A percentile compares a stretch with the other conserved stretches of the same genome.
Evolutionary conservation across 2,113 vertebrate species (phyloP).

Genomic region (Anarrhichthys ocellatus): DNA sequence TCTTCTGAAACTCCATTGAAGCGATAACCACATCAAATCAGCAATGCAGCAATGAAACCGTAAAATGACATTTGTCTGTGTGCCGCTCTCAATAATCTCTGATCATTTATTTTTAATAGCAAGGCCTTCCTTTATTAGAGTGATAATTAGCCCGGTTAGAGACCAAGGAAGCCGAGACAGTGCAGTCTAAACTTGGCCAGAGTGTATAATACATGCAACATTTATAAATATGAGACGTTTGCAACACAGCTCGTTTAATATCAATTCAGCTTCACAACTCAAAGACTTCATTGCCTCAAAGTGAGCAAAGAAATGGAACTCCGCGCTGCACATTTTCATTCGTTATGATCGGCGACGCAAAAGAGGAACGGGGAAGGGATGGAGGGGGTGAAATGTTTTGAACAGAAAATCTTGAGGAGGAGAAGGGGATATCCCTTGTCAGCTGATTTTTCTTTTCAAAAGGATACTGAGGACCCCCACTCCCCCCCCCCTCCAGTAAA

Average conservation of each 20-base stretch:
- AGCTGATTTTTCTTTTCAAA: conserved; percentile 77
- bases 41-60: not conserved
- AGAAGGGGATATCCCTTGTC: conserved; percentile 68
- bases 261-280: conserved; percentile 58
- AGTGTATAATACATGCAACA: conserved; percentile 43
- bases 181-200: conserved; percentile 36
- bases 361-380: conserved; percentile 10
- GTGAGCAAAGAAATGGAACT: conserved; percentile 56
- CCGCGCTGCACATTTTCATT: conserved; percentile 61
- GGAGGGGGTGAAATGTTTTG: conserved; percentile 23
- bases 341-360: conserved; percentile 60
- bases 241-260: conserved; percentile 59
- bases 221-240: conserved; percentile 64
- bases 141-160: conserved; percentile 51
- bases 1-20: not conserved
- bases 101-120: conserved; percentile 34
- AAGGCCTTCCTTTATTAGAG: conserved; percentile 40
- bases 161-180: conserved; percentile 37
- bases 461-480: conserved; percentile 56
- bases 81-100: not conserved
- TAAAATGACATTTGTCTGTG: conserved; percentile 21
- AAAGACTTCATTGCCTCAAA: conserved; percentile 64
- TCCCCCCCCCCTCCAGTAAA: conserved; percentile 42
- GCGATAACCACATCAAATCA: not conserved
- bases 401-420: conserved; percentile 46